These are phyloP conservation scores for fruit fly (Drosophila melanogaster) DNA, from an alignment of 1,140 invertebrate genomes.

Conservation along the genomic window DNA sequence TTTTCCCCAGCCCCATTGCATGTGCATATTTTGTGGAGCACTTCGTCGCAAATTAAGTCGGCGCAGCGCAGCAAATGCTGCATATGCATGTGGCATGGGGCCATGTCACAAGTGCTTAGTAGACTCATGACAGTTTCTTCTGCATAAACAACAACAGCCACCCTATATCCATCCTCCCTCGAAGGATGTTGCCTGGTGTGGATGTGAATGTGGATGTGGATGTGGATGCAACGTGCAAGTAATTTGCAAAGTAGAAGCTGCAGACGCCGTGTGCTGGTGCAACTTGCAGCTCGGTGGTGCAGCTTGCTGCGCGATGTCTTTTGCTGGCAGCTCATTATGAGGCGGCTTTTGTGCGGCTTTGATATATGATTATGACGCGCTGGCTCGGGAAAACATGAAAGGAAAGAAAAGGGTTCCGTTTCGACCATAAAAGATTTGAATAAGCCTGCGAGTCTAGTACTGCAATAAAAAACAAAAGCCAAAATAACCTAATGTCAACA, in stretches of 20 bases:
- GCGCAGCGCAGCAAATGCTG: constrained; percentile 79
- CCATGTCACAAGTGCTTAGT: constrained; percentile 80
- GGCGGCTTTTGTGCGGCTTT: constrained; percentile 58
- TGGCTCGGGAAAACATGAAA: constrained; percentile 34
- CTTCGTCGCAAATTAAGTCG: constrained; percentile 80
- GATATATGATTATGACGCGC: constrained; percentile 58
- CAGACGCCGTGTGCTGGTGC: constrained; percentile 24
- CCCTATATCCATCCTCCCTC: not conserved
- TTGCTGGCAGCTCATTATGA: constrained; percentile 74
- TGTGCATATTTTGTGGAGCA: constrained; percentile 63
- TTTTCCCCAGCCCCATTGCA: constrained; percentile 15
- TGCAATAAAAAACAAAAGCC: too few relatives aligned
- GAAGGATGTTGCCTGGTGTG: not conserved
- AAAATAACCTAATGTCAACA: not conserved
- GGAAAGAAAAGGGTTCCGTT: constrained; percentile 4
- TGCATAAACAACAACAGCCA: constrained; percentile 42
- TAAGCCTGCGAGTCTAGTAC: too few relatives aligned
- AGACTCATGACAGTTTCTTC: constrained; percentile 69
- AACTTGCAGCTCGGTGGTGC: constrained; percentile 35
- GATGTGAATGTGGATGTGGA: not conserved
- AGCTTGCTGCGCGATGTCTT: constrained; percentile 51
- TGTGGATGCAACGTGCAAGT: constrained; percentile 63
- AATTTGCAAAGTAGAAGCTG: constrained; percentile 78
- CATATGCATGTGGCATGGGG: constrained; percentile 72
- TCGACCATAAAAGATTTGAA: constrained; percentile 10